Conservation (phyloP, 2,113 vertebrate genomes). For the Pardalotus punctatus region DNA sequence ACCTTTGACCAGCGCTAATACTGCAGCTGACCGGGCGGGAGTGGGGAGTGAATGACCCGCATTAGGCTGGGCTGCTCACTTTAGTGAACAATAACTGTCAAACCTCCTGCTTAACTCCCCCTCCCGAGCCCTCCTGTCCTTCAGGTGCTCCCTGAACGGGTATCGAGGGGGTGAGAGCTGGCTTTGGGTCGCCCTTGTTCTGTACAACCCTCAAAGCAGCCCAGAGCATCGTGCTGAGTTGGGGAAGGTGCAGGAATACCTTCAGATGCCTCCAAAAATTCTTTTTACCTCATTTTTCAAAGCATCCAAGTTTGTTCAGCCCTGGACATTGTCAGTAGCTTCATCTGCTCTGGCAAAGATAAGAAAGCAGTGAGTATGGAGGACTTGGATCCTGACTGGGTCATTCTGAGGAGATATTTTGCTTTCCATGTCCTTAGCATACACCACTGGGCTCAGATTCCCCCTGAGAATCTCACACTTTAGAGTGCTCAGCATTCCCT, state of each 20-base stretch:
- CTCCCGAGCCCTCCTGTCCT: neutral
- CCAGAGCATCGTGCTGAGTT: neutral
- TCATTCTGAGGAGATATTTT: neutral
- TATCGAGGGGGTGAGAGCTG: neutral
- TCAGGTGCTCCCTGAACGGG: neutral
- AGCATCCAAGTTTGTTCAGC: neutral
- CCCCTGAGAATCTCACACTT: neutral
- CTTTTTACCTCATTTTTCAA: neutral
- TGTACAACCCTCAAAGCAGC: neutral
- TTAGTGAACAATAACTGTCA: conserved; percentile 24
- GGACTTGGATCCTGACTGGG: neutral
- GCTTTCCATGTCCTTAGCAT: neutral
- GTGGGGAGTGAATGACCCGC: neutral
- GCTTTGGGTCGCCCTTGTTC: neutral
- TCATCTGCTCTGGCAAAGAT: neutral
- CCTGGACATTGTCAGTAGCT: neutral
- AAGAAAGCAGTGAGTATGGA: neutral
- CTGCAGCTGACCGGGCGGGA: conserved; percentile 39
- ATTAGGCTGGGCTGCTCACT: conserved; percentile 50
- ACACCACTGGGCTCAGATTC: neutral
- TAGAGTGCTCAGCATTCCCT: neutral
- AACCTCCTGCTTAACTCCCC: neutral
- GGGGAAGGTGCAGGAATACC: neutral
- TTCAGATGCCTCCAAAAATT: neutral
- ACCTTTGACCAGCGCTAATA: conserved; percentile 69